Evolutionary conservation across 1,140 invertebrate species (phyloP).

Genomic region (Tribolium castaneum): DNA sequence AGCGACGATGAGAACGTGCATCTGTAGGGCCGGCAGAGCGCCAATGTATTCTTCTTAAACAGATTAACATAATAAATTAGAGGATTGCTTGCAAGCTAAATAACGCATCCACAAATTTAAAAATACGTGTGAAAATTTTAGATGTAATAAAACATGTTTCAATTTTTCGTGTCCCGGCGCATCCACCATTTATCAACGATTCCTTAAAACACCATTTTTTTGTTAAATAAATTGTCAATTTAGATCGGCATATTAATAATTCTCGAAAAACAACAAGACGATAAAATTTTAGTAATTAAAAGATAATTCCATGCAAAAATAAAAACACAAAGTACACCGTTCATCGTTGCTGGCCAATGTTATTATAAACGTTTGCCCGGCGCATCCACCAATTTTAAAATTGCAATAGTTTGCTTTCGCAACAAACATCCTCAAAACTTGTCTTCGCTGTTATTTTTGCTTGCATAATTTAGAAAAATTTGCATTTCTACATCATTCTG

Average conservation of each 20-base stretch:
- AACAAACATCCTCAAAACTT: not conserved
- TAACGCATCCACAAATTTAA: not conserved
- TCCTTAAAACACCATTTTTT: no score
- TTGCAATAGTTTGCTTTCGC: not conserved
- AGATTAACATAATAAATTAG: conserved; percentile 20
- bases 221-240: no score
- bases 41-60: conserved; percentile 8
- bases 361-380: not conserved
- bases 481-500: not conserved
- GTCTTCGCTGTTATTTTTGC: not conserved
- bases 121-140: no score
- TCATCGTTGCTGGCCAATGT: no score
- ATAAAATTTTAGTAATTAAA: not conserved
- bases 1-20: conserved; percentile 27
- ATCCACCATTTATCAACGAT: not conserved
- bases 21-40: not conserved
- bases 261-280: no score
- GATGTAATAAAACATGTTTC: no score
- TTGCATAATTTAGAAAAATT: not conserved
- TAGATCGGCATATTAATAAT: no score
- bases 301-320: not conserved
- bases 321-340: no score
- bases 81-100: not conserved
- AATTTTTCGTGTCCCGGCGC: not conserved
- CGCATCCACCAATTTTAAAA: not conserved